Evolutionary conservation across 2,888 invertebrate species (phyloP).

Genomic region (Amphiduros pacificus): DNA sequence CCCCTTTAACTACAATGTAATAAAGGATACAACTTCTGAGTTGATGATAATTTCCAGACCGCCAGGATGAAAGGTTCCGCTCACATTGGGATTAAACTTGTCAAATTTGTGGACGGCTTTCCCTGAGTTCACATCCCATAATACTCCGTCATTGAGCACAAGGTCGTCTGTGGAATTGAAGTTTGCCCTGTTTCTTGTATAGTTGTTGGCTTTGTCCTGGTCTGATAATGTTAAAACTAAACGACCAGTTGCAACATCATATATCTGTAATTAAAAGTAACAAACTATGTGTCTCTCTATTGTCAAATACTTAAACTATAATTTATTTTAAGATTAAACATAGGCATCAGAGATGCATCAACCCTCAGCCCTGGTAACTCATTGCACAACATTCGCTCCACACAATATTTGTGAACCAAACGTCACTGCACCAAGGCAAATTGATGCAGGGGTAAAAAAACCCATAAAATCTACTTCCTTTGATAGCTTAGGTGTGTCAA

Average conservation of each 20-base stretch:
- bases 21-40: slow-evolving; percentile 74
- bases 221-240: slow-evolving; percentile 72
- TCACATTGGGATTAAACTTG: slow-evolving; percentile 91
- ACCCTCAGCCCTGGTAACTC: no score
- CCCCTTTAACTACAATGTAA: not conserved
- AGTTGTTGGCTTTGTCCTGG: slow-evolving; percentile 86
- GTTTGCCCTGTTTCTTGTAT: slow-evolving; percentile 89
- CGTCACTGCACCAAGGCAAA: no score
- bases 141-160: slow-evolving; percentile 91
- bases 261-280: slow-evolving; percentile 70
- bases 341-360: no score
- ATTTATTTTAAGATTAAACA: no score
- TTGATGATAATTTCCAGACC: slow-evolving; percentile 95
- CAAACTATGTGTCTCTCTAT: no score
- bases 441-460: no score
- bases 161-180: slow-evolving; percentile 92
- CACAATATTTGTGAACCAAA: no score
- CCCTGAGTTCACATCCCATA: slow-evolving; percentile 86
- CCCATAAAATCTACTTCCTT: no score
- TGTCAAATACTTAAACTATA: no score
- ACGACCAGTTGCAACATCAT: slow-evolving; percentile 82
- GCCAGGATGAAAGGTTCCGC: slow-evolving; percentile 95
- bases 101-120: slow-evolving; percentile 95
- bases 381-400: no score
- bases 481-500: no score